Evolutionary conservation across 1,140 invertebrate species (phyloP).

Genomic region (Psix sp.): DNA sequence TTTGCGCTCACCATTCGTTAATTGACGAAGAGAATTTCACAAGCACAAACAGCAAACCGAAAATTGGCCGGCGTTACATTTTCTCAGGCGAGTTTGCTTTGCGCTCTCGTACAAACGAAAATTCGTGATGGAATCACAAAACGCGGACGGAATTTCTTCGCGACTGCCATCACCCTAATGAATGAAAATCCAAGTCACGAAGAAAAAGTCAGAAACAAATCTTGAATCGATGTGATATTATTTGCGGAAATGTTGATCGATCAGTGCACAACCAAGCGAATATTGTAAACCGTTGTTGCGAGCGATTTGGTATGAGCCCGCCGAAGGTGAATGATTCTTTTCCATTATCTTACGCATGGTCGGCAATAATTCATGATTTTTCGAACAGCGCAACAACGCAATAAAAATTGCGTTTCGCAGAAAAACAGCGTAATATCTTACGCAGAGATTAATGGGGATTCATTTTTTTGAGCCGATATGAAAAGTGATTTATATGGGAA

Average conservation of each 20-base stretch:
- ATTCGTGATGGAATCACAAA: constrained; percentile 30
- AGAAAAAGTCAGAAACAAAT: too few species aligned
- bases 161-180: constrained; percentile 35
- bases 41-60: constrained; percentile 34
- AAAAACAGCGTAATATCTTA: constrained; percentile 56
- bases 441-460: constrained; percentile 44
- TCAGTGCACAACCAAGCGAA: constrained; percentile 1
- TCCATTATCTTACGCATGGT: constrained; percentile 36
- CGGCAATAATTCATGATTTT: constrained; percentile 41
- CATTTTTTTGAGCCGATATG: constrained; percentile 54
- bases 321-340: constrained; percentile 43
- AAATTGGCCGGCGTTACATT: constrained; percentile 30
- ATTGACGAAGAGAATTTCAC: constrained; percentile 33
- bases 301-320: constrained; percentile 7
- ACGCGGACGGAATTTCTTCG: constrained; percentile 26
- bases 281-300: constrained; percentile 35
- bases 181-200: constrained; percentile 42
- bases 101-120: constrained; percentile 3
- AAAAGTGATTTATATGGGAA: constrained; percentile 53
- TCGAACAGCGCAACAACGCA: constrained; percentile 31
- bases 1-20: constrained; percentile 41
- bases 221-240: too few species aligned
- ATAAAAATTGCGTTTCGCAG: constrained; percentile 45
- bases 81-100: constrained; percentile 32
- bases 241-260: constrained; percentile 6